These are phyloP conservation scores for Paramacrobiotus metropolitanus DNA, from an alignment of 1,140 invertebrate species.

Conservation along the genomic window DNA sequence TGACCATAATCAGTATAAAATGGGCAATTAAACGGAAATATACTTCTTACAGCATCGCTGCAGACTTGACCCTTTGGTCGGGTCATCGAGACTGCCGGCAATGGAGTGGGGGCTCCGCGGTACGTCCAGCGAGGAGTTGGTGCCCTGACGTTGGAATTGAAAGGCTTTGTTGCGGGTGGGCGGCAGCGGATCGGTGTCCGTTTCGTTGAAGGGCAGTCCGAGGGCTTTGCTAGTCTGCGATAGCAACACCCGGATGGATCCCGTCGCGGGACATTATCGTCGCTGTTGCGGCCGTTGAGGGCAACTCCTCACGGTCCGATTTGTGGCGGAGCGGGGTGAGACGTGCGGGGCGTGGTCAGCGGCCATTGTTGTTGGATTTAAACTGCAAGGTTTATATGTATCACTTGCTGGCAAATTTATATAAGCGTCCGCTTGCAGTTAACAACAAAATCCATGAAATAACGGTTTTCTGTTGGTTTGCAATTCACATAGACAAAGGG, in stretches of 20 bases:
- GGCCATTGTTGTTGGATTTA: too few relatives aligned
- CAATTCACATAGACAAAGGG: too few relatives aligned
- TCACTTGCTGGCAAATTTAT: too few relatives aligned
- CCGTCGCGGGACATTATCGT: neutral
- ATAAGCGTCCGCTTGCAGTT: too few relatives aligned
- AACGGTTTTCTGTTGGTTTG: too few relatives aligned
- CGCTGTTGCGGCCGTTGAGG: too few relatives aligned
- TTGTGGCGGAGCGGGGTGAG: too few relatives aligned
- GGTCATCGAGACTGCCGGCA: neutral
- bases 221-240: neutral
- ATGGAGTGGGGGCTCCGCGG: neutral
- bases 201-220: neutral
- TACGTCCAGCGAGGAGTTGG: neutral
- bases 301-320: too few relatives aligned
- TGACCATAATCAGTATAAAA: neutral
- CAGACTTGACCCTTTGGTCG: too few relatives aligned
- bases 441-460: too few relatives aligned
- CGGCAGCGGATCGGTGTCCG: neutral
- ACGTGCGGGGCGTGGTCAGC: too few relatives aligned
- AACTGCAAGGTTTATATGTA: too few relatives aligned
- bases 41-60: neutral
- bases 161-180: neutral
- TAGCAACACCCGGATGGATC: neutral
- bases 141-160: neutral
- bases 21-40: neutral